Evolutionary conservation across 2,113 vertebrate species (phyloP), one percentile per base, ranked within the genome.

Genomic region (Stictonetta naevosa): DNA sequence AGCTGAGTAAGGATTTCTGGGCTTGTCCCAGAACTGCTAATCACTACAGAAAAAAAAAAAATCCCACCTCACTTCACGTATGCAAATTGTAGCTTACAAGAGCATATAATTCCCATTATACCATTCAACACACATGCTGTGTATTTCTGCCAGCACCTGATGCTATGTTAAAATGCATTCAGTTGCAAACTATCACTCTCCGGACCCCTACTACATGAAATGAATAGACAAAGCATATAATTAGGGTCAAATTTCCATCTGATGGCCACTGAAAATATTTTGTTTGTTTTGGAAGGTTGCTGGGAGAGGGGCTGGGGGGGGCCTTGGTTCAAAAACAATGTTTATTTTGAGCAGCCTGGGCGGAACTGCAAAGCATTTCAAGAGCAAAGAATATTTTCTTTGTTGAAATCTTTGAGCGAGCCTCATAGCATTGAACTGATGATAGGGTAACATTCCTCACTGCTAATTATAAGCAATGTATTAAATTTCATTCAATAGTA

Each of bases 401-500:
- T 96, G 93, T 96, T 87, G 88, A 96, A 96, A 91, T 83, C 88
- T 91, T 95, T 62, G 96, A 94, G 85, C 64, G 34, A 93, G 88
- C 63, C 69, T 96, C 29, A 2, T 82, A 95, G 90, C 84, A 93
- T 92, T 31, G 67, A 96, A 86, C 56, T 96, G 96, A 97, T 96
- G 93, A 95, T 91, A 95, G 92, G 87, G 92, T 92, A 94, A 86
- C 91, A 93, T 97, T 96, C 85, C 89, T 93, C 50, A 53, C 60
- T 92, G 64, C 85, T 96, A 95, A 96, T 97, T 97, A 94, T 93
- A 97, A 96, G 92, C 66, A 82, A 83, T 34, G 92, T 95, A 95
- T 97, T 95, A 94, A 82, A 96, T 97, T 97, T 97, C 94, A 90
- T 93, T 96, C 86, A 95, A 74, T 83, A 95, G 85, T 86, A 92